Evolutionary conservation across 1,140 invertebrate genomes (phyloP).

Genomic region (Pseudomyrmex gracilis): DNA sequence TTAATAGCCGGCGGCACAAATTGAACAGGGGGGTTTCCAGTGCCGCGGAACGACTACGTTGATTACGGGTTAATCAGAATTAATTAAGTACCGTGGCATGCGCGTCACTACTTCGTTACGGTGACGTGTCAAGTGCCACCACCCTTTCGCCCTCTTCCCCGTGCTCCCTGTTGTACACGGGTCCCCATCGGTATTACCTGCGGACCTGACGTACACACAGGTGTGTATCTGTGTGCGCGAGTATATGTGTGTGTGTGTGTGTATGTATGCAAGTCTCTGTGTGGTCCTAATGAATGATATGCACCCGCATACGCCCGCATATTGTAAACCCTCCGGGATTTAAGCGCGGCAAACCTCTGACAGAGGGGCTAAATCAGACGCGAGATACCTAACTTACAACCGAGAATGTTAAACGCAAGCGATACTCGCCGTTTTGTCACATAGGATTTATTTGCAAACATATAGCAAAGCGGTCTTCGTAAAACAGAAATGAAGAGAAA

Average conservation of each 20-base stretch:
- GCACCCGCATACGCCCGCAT: slow-evolving; percentile 78
- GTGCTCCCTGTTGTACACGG: slow-evolving; percentile 50
- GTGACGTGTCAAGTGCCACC: slow-evolving; percentile 83
- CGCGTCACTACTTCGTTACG: slow-evolving; percentile 85
- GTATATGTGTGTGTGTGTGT: too few relatives aligned
- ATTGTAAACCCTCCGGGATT: slow-evolving; percentile 66
- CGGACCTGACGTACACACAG: slow-evolving; percentile 42
- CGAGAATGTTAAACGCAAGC: slow-evolving; percentile 46
- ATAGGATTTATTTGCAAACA: slow-evolving; percentile 1
- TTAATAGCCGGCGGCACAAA: slow-evolving; percentile 84
- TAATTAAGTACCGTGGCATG: slow-evolving; percentile 85
- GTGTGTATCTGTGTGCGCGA: not conserved
- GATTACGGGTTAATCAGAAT: slow-evolving; percentile 86
- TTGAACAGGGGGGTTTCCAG: slow-evolving; percentile 79
- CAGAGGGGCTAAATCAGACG: slow-evolving; percentile 63
- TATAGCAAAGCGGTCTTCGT: not conserved
- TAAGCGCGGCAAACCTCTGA: slow-evolving; percentile 58
- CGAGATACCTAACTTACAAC: slow-evolving; percentile 47
- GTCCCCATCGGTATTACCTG: slow-evolving; percentile 61
- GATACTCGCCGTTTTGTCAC: slow-evolving; percentile 5
- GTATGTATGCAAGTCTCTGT: slow-evolving; percentile 16
- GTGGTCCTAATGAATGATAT: slow-evolving; percentile 84
- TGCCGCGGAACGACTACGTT: slow-evolving; percentile 82
- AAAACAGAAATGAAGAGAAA: not conserved
- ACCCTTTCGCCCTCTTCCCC: slow-evolving; percentile 8